phyloP scores from a whole-genome alignment of 2,113 vertebrate genomes.

The Zosterops pallidus region DNA sequence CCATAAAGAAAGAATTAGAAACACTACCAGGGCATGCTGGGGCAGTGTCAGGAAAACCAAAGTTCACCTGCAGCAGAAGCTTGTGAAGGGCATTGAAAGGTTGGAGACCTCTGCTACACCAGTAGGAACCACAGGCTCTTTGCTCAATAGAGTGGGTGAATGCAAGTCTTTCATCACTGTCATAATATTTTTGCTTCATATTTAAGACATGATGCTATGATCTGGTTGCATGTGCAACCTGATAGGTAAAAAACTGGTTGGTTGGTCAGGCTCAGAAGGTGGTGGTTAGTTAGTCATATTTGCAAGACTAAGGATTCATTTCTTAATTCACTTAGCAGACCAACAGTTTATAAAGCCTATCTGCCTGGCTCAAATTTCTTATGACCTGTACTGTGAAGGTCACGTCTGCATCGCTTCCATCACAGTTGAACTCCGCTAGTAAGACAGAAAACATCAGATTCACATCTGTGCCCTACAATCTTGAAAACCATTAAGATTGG shows the following conservation, averaged over 20 bases:
- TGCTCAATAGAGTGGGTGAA: not conserved
- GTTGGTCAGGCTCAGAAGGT: not conserved
- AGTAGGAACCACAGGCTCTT: not conserved
- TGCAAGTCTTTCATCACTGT: not conserved
- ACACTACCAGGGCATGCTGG: accelerated
- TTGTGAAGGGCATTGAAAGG: not conserved
- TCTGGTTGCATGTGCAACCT: not conserved
- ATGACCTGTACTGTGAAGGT: too few species aligned
- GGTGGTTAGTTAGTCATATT: not conserved
- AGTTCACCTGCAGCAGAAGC: not conserved
- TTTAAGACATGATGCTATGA: not conserved
- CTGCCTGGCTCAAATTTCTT: not conserved
- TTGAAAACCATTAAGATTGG: not conserved
- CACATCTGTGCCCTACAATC: too few species aligned
- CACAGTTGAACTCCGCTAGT: accelerated
- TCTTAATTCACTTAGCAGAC: not conserved
- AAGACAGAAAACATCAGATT: not conserved
- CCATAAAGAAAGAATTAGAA: not conserved
- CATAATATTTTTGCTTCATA: not conserved
- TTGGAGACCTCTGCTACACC: not conserved
- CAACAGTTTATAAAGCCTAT: not conserved
- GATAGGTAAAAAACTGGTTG: not conserved
- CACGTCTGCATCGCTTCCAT: not conserved
- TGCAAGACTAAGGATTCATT: not conserved
- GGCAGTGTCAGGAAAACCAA: not conserved